Conservation (phyloP, 2,113 vertebrate species). For the Otus sunia region DNA sequence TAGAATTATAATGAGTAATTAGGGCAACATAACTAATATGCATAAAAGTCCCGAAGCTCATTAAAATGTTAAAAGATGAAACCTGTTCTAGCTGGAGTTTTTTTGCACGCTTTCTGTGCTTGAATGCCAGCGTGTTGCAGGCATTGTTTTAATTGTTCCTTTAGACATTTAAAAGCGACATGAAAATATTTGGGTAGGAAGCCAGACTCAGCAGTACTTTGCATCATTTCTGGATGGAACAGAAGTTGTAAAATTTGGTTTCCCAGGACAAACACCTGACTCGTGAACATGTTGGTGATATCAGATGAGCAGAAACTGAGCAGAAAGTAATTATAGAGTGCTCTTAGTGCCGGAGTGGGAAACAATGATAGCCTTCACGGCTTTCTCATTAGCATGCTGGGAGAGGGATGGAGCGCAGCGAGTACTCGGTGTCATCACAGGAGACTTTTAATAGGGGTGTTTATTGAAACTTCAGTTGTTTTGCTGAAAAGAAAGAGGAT, state of each 20-base stretch:
- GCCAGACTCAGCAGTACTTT: neutral
- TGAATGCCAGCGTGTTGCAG: neutral
- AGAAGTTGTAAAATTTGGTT: neutral
- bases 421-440: neutral
- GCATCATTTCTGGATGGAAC: neutral
- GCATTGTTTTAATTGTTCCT: neutral
- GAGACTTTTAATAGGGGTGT: neutral
- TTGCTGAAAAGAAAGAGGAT: neutral
- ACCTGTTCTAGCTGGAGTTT: slow-evolving; percentile 47
- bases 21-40: slow-evolving; percentile 78
- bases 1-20: slow-evolving; percentile 83
- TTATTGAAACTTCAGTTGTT: neutral
- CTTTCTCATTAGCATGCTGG: neutral
- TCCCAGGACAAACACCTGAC: neutral
- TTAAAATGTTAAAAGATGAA: slow-evolving; percentile 76
- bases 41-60: slow-evolving; percentile 75
- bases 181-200: neutral
- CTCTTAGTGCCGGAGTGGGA: neutral
- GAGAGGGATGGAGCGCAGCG: neutral
- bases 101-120: slow-evolving; percentile 3
- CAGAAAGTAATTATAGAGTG: neutral
- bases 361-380: neutral
- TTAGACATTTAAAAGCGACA: neutral
- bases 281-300: neutral
- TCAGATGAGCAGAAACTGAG: neutral